A percentile compares a stretch with the other conserved stretches of the same genome.
phyloP scores from a whole-genome alignment of 1,140 invertebrate genomes.

The Manduca sexta region DNA sequence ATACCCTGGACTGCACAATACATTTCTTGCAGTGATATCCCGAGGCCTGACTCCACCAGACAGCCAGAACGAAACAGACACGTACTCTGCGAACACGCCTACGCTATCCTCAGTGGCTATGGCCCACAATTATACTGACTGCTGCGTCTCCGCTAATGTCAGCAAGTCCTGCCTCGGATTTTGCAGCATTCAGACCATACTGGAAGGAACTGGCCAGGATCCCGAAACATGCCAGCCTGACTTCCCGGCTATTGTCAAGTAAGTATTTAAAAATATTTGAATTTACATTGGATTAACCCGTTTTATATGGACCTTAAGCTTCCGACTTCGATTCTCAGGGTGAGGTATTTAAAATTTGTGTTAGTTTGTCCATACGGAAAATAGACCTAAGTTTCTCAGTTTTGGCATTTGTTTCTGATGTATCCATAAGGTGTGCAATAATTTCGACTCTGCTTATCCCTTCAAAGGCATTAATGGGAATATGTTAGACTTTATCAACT shows the following conservation, averaged over 20 bases:
- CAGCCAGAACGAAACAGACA: conserved; percentile 59
- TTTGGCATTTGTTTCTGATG: too few species aligned
- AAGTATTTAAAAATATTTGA: conserved; percentile 17
- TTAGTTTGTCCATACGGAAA: too few species aligned
- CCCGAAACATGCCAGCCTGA: conserved; percentile 85
- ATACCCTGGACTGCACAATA: too few species aligned
- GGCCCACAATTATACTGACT: conserved; percentile 84
- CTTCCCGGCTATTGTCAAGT: conserved; percentile 83
- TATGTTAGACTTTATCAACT: too few species aligned
- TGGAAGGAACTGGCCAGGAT: conserved; percentile 85
- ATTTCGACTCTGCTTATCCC: too few species aligned
- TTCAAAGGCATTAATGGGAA: too few species aligned
- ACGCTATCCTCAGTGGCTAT: conserved; percentile 60
- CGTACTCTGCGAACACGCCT: conserved; percentile 62
- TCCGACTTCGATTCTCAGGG: too few species aligned
- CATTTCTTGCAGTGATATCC: conserved; percentile 72
- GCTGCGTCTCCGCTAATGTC: conserved; percentile 81
- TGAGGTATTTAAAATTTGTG: too few species aligned
- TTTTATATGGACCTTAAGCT: too few species aligned
- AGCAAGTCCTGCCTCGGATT: conserved; percentile 81
- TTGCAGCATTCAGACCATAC: conserved; percentile 86
- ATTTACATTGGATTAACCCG: not conserved
- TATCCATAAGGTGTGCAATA: too few species aligned
- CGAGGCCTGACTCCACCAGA: conserved; percentile 70
- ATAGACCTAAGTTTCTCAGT: too few species aligned